Conservation (phyloP, 2,113 vertebrate genomes). For the Podarcis raffonei region DNA sequence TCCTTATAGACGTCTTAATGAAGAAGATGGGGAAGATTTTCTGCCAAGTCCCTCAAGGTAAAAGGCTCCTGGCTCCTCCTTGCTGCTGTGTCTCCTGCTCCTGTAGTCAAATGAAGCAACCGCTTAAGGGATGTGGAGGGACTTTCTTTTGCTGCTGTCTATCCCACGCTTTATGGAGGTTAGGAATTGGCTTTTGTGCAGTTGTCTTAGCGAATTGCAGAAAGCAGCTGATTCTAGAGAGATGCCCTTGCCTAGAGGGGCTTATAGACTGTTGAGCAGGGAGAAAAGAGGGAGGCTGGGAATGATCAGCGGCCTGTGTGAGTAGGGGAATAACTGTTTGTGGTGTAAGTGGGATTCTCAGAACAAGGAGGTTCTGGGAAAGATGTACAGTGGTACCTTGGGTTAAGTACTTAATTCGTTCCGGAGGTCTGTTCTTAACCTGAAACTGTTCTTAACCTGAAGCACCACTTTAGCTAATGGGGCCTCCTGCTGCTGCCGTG, state of each 20-base stretch:
- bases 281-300: not conserved
- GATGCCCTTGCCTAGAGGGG: not conserved
- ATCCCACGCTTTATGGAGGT: not conserved
- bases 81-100: not conserved
- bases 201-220: not conserved
- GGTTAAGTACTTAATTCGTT: no score
- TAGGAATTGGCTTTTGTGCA: not conserved
- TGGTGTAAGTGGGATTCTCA: no score
- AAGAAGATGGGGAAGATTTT: slow-evolving; percentile 75
- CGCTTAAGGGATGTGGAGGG: not conserved
- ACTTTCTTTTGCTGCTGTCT: not conserved
- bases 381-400: not conserved
- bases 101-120: no score
- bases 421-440: no score
- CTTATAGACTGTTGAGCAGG: not conserved
- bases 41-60: slow-evolving; percentile 58
- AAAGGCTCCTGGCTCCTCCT: not conserved
- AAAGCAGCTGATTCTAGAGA: not conserved
- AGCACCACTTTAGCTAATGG: no score
- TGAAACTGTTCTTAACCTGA: no score
- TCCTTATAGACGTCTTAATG: slow-evolving; percentile 76
- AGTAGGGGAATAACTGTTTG: not conserved
- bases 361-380: not conserved
- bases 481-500: no score
- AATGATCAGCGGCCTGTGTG: not conserved